Evolutionary conservation across 2,113 vertebrate genomes (phyloP).

Genomic region (Ardeotis arabs): DNA sequence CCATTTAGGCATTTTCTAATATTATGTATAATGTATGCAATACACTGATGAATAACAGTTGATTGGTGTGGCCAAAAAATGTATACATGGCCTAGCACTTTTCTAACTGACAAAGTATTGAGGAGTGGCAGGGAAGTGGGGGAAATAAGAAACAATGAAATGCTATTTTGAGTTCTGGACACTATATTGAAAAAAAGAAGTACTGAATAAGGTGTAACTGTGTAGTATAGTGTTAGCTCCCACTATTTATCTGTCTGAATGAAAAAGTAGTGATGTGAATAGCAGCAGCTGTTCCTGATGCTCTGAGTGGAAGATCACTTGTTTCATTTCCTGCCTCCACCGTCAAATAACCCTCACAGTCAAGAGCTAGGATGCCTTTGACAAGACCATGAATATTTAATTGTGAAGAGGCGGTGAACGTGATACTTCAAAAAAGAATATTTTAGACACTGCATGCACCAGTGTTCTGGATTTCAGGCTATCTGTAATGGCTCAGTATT

Average conservation of each 20-base stretch:
- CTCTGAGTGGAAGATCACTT: not conserved
- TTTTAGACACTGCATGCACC: not conserved
- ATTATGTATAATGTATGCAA: not conserved
- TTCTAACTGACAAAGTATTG: not conserved
- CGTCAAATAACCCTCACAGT: not conserved
- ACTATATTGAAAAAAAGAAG: not conserved
- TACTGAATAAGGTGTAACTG: not conserved
- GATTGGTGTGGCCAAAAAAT: not conserved
- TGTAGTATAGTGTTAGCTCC: not conserved
- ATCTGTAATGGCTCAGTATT: not conserved
- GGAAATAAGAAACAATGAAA: not conserved
- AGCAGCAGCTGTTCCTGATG: not conserved
- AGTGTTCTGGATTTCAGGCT: not conserved
- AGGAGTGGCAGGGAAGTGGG: fast-evolving
- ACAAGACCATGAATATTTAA: not conserved
- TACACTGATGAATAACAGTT: not conserved
- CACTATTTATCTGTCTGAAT: not conserved
- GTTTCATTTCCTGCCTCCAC: not conserved
- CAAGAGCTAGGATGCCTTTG: not conserved
- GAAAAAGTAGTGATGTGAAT: not conserved
- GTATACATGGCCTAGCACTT: not conserved
- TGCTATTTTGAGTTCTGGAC: not conserved
- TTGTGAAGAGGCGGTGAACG: not conserved
- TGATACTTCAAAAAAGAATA: not conserved
- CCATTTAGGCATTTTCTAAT: not conserved